phyloP scores from a whole-genome alignment of 2,888 invertebrate species.

The Drosophila formosana region DNA sequence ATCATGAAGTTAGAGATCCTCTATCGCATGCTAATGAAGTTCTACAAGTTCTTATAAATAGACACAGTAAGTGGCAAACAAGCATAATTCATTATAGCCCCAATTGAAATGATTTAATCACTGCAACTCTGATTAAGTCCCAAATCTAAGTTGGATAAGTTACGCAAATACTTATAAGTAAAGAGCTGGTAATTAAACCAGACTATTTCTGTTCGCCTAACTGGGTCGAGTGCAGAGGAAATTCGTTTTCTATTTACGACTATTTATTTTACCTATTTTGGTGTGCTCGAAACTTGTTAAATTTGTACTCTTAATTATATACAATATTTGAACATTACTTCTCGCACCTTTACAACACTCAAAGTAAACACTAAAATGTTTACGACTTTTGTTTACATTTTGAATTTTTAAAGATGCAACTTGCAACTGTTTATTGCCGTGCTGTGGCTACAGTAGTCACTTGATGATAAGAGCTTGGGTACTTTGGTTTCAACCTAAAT shows the following conservation, averaged over 20 bases:
- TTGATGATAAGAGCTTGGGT: background rate
- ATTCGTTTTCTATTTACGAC: conserved; percentile 8
- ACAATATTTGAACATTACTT: conserved; percentile 5
- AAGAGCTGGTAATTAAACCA: conserved; percentile 1
- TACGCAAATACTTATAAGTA: background rate
- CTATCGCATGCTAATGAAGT: conserved; percentile 54
- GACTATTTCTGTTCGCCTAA: conserved; percentile 1
- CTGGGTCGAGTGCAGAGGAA: background rate
- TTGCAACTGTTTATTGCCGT: conserved; percentile 4
- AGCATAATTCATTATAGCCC: background rate
- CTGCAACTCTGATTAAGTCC: background rate
- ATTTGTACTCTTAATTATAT: conserved; percentile 1
- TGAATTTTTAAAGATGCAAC: conserved; percentile 24
- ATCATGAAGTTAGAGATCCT: conserved; percentile 47
- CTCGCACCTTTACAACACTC: conserved; percentile 5
- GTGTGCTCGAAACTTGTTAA: conserved; percentile 12
- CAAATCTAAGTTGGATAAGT: background rate
- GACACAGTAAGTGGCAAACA: conserved; percentile 24
- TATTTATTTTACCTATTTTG: conserved; percentile 8
- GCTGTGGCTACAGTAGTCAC: conserved; percentile 2
- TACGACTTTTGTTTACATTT: conserved; percentile 35
- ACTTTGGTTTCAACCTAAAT: background rate
- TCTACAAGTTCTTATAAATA: conserved; percentile 10
- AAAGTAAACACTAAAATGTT: conserved; percentile 36
- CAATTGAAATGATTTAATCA: background rate